These are phyloP conservation scores for Penaeus vannamei DNA, from an alignment of 1,140 invertebrate genomes.

Conservation along the genomic window DNA sequence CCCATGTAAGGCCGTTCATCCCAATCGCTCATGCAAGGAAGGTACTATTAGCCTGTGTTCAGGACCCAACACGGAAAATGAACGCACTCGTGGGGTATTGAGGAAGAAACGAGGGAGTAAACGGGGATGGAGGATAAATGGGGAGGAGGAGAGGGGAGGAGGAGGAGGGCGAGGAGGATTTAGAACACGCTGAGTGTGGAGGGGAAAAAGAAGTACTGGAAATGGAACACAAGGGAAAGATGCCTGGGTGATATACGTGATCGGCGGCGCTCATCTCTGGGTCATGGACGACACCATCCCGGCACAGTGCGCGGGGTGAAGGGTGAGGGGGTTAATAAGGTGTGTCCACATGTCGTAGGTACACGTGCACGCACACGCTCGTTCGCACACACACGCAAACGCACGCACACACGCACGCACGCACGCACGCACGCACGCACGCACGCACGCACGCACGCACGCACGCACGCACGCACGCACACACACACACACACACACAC, in stretches of 20 bases:
- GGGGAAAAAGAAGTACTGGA: background rate
- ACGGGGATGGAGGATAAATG: too few species aligned
- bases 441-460: background rate
- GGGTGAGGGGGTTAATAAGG: too few species aligned
- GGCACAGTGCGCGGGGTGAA: too few species aligned
- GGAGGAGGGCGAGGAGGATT: background rate
- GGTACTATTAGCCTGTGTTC: too few species aligned
- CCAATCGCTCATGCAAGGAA: too few species aligned
- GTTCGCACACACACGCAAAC: background rate
- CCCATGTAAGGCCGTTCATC: too few species aligned
- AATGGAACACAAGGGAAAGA: background rate
- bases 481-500: background rate
- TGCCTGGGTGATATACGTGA: background rate
- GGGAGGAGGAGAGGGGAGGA: background rate
- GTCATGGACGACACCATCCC: too few species aligned
- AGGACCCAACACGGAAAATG: too few species aligned
- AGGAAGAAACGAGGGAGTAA: too few species aligned
- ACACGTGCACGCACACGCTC: background rate
- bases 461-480: background rate
- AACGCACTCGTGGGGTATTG: too few species aligned
- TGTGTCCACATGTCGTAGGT: background rate
- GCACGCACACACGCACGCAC: background rate
- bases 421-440: background rate
- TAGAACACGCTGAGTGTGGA: too few species aligned
- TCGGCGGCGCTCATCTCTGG: background rate